A percentile compares a stretch with the other conserved stretches of the same genome.
phyloP scores from a whole-genome alignment of 37 sponge, comb jelly and placozoan species.

The Geodia barretti region DNA sequence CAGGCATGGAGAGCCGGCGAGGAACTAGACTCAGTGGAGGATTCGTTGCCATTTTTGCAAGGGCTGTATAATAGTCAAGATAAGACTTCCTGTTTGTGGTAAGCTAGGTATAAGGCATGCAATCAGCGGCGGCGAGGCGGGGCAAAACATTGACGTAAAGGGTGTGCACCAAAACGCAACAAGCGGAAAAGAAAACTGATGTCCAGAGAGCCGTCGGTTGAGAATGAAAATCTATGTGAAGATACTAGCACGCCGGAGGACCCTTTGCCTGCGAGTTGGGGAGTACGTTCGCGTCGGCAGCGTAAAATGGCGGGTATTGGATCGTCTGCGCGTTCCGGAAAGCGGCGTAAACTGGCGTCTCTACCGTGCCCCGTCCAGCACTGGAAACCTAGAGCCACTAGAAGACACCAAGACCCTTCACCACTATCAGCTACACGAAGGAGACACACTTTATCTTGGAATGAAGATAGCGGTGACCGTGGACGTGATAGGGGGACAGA shows the following conservation, averaged over 20 bases:
- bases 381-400: background rate
- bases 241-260: background rate
- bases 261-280: background rate
- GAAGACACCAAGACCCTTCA: background rate
- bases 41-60: too few relatives aligned
- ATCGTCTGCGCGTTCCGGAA: background rate
- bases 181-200: too few relatives aligned
- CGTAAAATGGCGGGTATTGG: background rate
- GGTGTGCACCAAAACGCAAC: too few relatives aligned
- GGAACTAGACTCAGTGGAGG: too few relatives aligned
- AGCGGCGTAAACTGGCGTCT: background rate
- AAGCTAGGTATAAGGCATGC: too few relatives aligned
- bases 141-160: too few relatives aligned
- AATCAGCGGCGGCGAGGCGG: too few relatives aligned
- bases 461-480: background rate
- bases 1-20: too few relatives aligned
- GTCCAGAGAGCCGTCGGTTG: too few relatives aligned
- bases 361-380: background rate
- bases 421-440: background rate
- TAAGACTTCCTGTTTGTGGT: too few relatives aligned
- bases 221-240: background rate
- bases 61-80: too few relatives aligned
- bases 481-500: background rate
- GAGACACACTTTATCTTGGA: background rate
- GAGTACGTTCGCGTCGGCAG: background rate